Base-by-base conservation (phyloP, 2,888 invertebrate species). In the Dicroscelio sp. region DNA sequence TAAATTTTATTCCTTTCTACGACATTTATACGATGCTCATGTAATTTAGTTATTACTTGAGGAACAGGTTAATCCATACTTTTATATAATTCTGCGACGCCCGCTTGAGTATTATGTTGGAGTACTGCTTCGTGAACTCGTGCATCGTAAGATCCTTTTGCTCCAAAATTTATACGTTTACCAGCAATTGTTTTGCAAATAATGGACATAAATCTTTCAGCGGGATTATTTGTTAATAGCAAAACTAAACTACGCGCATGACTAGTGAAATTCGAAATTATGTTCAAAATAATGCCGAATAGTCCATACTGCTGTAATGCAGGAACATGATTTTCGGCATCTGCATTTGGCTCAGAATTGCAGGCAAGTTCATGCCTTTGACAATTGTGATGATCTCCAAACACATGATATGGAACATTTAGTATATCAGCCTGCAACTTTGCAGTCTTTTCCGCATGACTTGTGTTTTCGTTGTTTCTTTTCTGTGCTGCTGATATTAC, bases 21-120 rank as follows among this genome's bases (percentile, higher is more conserved):
- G n/a, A n/a, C n/a, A n/a, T n/a, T n/a, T n/a, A n/a, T n/a, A n/a
- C n/a, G n/a, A n/a, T n/a, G n/a, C n/a, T n/a, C n/a, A n/a, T n/a
- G n/a, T n/a, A n/a, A n/a, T n/a, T n/a, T n/a, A n/a, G n/a, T n/a
- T n/a, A n/a, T n/a, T n/a, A n/a, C n/a, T n/a, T n/a, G n/a, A n/a
- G n/a, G n/a, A n/a, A n/a, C n/a, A n/a, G n/a, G n/a, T n/a, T n/a
- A n/a, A n/a, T n/a, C n/a, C n/a, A n/a, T n/a, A n/a, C n/a, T n/a
- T n/a, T n/a, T n/a, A n/a, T n/a, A n/a, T n/a, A n/a, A n/a, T n/a
- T n/a, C n/a, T n/a, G n/a, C n/a, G n/a, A n/a, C n/a, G n/a, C n/a
- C n/a, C n/a, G n/a, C n/a, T n/a, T 88, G 88, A 0, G 87, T 85
- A 55, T 90, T 90, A 12, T 80, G 89, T 17, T 92, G 90, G 0